These are phyloP conservation scores for Caenorhabditis virilis DNA, from an alignment of 2,888 invertebrate genomes.

Conservation along the genomic window DNA sequence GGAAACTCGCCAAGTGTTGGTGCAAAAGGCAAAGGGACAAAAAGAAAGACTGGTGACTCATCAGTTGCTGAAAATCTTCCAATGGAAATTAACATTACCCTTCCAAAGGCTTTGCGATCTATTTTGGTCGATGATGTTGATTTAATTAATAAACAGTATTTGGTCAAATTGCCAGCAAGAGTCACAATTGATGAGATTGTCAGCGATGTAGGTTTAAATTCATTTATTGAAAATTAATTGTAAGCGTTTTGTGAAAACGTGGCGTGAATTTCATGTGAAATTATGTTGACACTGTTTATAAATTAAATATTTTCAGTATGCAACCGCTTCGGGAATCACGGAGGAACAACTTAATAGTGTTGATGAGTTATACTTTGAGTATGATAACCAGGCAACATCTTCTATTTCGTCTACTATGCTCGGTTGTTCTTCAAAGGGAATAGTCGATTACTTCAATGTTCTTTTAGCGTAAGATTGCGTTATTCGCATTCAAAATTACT, in stretches of 20 bases:
- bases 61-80: background rate
- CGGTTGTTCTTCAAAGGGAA: slow-evolving; percentile 16
- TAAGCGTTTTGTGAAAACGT: background rate
- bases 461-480: slow-evolving; percentile 20
- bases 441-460: slow-evolving; percentile 38
- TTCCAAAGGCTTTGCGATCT: slow-evolving; percentile 22
- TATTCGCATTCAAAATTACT: background rate
- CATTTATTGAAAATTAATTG: slow-evolving; percentile 3
- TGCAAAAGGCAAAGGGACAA: slow-evolving; percentile 6
- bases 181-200: slow-evolving; percentile 23
- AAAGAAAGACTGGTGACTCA: slow-evolving; percentile 4
- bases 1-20: slow-evolving; percentile 9
- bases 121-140: slow-evolving; percentile 31
- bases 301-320: slow-evolving; percentile 22
- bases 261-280: too few relatives aligned
- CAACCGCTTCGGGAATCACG: slow-evolving; percentile 7
- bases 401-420: slow-evolving; percentile 6
- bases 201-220: slow-evolving; percentile 12
- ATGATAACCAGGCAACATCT: slow-evolving; percentile 9
- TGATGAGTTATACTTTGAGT: slow-evolving; percentile 35
- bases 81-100: background rate
- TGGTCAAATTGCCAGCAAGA: slow-evolving; percentile 13
- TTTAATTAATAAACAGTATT: slow-evolving; percentile 10
- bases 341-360: slow-evolving; percentile 3
- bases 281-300: too few relatives aligned